Evolutionary conservation across 2,888 invertebrate genomes (phyloP).

Genomic region (Agriopis aurantiaria): DNA sequence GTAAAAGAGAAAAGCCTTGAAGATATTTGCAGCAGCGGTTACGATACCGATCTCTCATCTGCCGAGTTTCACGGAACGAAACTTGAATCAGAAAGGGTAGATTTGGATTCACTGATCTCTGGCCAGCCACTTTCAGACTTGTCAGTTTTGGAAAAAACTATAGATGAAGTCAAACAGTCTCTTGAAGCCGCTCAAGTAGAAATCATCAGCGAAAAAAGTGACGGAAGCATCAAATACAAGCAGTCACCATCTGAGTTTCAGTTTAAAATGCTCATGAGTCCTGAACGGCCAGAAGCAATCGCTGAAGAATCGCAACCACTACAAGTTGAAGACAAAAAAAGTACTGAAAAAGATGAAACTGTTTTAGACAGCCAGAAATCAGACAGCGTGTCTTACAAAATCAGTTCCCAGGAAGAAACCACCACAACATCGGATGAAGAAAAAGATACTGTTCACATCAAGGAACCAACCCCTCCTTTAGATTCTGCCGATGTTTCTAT

Average conservation of each 20-base stretch:
- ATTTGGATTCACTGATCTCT: conserved; percentile 82
- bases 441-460: conserved; percentile 76
- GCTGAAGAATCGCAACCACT: conserved; percentile 85
- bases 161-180: conserved; percentile 90
- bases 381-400: conserved; percentile 74
- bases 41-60: conserved; percentile 89
- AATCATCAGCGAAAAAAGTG: conserved; percentile 88
- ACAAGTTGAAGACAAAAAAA: conserved; percentile 72
- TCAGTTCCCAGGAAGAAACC: conserved; percentile 76
- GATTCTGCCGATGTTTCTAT: conserved; percentile 75
- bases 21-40: conserved; percentile 90
- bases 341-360: conserved; percentile 60
- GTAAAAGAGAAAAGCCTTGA: conserved; percentile 86
- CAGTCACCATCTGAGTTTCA: conserved; percentile 92
- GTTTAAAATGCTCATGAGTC: conserved; percentile 87
- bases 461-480: conserved; percentile 76
- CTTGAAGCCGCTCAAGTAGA: conserved; percentile 90
- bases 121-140: conserved; percentile 82
- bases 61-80: conserved; percentile 86
- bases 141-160: conserved; percentile 88
- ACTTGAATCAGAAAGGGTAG: conserved; percentile 82
- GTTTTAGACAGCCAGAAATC: conserved; percentile 71
- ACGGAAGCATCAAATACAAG: conserved; percentile 89
- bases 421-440: conserved; percentile 87
- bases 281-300: conserved; percentile 85